phyloP scores from a whole-genome alignment of 2,888 invertebrate genomes.

The Eristalis arbustorum region DNA sequence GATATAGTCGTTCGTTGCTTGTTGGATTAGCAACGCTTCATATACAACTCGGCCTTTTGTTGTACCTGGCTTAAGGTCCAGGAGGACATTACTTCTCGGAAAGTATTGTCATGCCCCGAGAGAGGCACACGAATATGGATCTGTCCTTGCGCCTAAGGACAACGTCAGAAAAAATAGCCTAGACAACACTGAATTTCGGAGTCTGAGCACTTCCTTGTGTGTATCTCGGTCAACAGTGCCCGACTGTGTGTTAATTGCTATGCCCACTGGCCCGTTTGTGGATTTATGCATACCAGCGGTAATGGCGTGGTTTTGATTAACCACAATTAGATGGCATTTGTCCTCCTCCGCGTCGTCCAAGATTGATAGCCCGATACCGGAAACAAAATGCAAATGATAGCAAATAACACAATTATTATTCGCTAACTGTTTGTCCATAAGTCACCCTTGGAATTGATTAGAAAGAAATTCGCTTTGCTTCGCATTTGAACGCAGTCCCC shows the following conservation, averaged over 20 bases:
- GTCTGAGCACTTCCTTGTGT: too few relatives aligned
- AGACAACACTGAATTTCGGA: too few relatives aligned
- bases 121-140: too few relatives aligned
- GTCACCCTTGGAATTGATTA: slow-evolving; percentile 47
- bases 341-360: background rate
- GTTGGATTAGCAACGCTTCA: too few relatives aligned
- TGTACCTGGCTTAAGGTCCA: too few relatives aligned
- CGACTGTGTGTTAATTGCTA: background rate
- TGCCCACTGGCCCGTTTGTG: background rate
- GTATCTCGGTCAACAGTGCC: too few relatives aligned
- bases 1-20: too few relatives aligned
- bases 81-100: too few relatives aligned
- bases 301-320: background rate
- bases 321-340: background rate
- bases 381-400: slow-evolving; percentile 48
- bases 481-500: background rate
- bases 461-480: slow-evolving; percentile 9
- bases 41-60: too few relatives aligned
- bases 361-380: slow-evolving; percentile 19
- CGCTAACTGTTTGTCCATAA: slow-evolving; percentile 54
- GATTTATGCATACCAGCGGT: background rate
- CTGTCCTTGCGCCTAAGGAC: too few relatives aligned
- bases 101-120: too few relatives aligned
- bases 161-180: too few relatives aligned
- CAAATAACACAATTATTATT: slow-evolving; percentile 62